Base-by-base conservation (phyloP, 2,888 invertebrate genomes). In the Perizoma affinitatum region DNA sequence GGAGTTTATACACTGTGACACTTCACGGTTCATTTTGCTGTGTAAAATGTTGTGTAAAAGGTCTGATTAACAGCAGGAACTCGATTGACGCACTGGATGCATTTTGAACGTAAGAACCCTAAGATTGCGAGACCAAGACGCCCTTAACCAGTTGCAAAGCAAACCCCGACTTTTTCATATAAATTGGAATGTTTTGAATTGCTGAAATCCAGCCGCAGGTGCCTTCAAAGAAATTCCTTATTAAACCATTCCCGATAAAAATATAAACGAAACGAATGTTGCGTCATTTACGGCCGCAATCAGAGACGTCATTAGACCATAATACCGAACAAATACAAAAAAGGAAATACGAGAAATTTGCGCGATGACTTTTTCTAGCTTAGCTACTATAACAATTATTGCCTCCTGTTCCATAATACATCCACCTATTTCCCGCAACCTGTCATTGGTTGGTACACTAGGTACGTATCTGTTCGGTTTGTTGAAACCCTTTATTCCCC, bases 161-260 rank as follows among this genome's bases (percentile, higher is more conserved):
- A 69, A 58, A 71, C 59, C 59, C 65, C 58, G 70, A 69, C 63
- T 71, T 79, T 74, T 75, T 76, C 74, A 69, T 71, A 75, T 71
- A 79, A 80, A 82, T 82, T 82, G 76, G 71, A 82, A 83, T 82
- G 76, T 83, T 84, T 82, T 78, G 82, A 80, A 83, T 80, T 75
- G 76, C 78, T 75, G 74, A 78, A 82, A 78, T 69, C 71, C 73
- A 71, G 71, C 66, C 78, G 65, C 83, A 82, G 80, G 80, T 82
- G 81, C 72, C 69, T 64, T 75, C 77, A 79, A 82, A 82, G 72
- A 73, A 71, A 79, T 79, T 72, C 75, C 71, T 67, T 77, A 78
- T 77, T 80, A 80, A 78, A 78, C 76, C 78, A 75, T 78, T 78
- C 67, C 71, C 75, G 66, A 76, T 78, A 73, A 68, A 70, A 72